Percentiles rank a stretch among this genome's conserved stretches.
Evolutionary conservation across 2,888 invertebrate genomes (phyloP).

Genomic region (Seira sanloemensis): DNA sequence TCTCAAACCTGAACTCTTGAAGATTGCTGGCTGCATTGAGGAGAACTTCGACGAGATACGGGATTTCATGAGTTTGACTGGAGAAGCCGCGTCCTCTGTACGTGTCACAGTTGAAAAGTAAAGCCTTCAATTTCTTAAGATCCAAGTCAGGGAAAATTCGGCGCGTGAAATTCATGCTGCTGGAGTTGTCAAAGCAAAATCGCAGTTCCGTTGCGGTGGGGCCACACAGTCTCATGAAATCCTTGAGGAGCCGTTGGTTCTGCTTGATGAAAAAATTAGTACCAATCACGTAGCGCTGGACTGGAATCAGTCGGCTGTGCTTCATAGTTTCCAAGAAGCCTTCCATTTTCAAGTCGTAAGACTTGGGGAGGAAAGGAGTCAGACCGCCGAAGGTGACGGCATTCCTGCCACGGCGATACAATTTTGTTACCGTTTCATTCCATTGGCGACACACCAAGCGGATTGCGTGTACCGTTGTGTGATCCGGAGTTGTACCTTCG

Average conservation of each 20-base stretch:
- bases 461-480: slow-evolving; percentile 4
- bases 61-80: slow-evolving; percentile 7
- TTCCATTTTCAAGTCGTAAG: slow-evolving; percentile 36
- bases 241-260: slow-evolving; percentile 40
- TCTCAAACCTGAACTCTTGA: slow-evolving; percentile 43
- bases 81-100: slow-evolving; percentile 18
- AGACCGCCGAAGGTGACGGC: slow-evolving; percentile 22
- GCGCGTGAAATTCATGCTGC: slow-evolving; percentile 30
- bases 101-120: slow-evolving; percentile 26
- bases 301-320: slow-evolving; percentile 23
- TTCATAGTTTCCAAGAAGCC: slow-evolving; percentile 28
- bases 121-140: slow-evolving; percentile 11
- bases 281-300: slow-evolving; percentile 28
- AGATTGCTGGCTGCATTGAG: slow-evolving; percentile 17
- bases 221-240: slow-evolving; percentile 39
- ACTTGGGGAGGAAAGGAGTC: neutral
- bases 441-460: slow-evolving; percentile 41
- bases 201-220: slow-evolving; percentile 12
- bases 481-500: neutral
- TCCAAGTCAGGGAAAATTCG: slow-evolving; percentile 38
- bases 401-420: slow-evolving; percentile 22
- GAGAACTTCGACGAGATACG: slow-evolving; percentile 37
- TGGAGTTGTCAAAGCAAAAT: slow-evolving; percentile 29
- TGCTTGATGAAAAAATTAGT: slow-evolving; percentile 31
- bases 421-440: slow-evolving; percentile 32